Evolutionary conservation across 30 jellyfish, hydroid and myxozoan genomes (phyloP), one percentile per base, ranked within the genome.

Genomic region (Aurelia sp.): DNA sequence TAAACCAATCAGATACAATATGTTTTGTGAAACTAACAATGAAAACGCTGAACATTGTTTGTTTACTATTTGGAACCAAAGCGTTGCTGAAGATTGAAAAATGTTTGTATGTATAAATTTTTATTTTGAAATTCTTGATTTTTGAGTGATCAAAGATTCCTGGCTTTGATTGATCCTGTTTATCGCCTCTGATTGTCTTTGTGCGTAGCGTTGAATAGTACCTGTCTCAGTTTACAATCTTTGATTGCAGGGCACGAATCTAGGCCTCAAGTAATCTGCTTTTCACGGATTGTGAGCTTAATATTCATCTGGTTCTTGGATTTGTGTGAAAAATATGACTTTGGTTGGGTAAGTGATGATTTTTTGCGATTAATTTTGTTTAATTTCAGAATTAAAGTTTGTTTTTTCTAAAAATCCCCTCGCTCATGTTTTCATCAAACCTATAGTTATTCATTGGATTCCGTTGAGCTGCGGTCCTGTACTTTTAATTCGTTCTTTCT

Each of bases 211-310:
- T 19, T 73, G 85, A 73, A 73, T 73, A 38, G 51, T 16, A 73
- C 85, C 85, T 73, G 85, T 50, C 53, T 12, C 71, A n/a, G 33
- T 59, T 59, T 18, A 59, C 69, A 59, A 59, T 59, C 24, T n/a
- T n/a, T 4, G 33, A 18, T 59, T 21, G 24, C 69, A 21, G 33
- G 33, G 33, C 24, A 21, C 33, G 16, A 59, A 59, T 59, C 13
- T 59, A 21, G 24, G 69, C 69, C 24, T 59, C 24, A 21, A 18
- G 33, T n/a, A 18, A 59, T 59, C 69, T 6, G 33, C 16, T 21
- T 59, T 59, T 44, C 55, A 44, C 69, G 33, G 69, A 59, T 18
- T 21, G 24, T 59, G 69, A 59, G 24, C 69, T 59, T 59, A 3
- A 59, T 59, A 59, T 59, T 59, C 33, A 11, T n/a, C 24, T 59